Evolutionary conservation across 2,888 invertebrate species (phyloP), one percentile per base, ranked within the genome.

Genomic region (Vandiemenella viatica): DNA sequence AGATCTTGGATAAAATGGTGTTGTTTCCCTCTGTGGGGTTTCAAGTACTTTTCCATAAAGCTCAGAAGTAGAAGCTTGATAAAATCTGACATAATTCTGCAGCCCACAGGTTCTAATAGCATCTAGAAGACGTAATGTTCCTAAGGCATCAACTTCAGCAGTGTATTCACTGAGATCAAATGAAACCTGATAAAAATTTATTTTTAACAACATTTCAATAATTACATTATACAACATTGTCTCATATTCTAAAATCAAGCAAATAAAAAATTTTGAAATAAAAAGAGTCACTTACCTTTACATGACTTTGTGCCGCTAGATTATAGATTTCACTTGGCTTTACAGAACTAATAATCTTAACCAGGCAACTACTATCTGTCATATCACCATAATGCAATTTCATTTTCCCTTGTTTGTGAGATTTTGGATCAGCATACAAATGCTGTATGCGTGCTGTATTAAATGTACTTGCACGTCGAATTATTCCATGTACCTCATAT

Each of bases 101-200:
- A 95, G 69, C 0, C 86, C 84, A 55, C 88, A 91, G 0, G 89
- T 89, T 56, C 90, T 74, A 49, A 96, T 88, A 0, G 96, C 95
- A 64, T 96, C 95, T 45, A 95, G 67, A 23, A 96, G 70, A 56
- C 95, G 73, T 19, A 96, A 71, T 1, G 93, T 92, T 10, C 96
- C 95, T n/a, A 95, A 77, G 0, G 86, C 95, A 67, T 95, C 93
- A 1, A 96, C 95, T 71, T 99, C 95, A 0, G 97, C 95, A 0
- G 98, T 98, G 62, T 99, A 99, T 68, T 99, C 97, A 60, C 95
- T 93, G 53, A 98, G 71, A 63, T 99, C 97, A 64, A 98, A 98
- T 0, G 97, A 98, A 38, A 83, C 78, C 80, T 80, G 58, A 13
- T 19, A 13, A 8, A 20, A 18, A n/a, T n/a, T n/a, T n/a, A n/a